Conservation (phyloP, 2,797 vertebrate genomes). For the Alcedo atthis region DNA sequence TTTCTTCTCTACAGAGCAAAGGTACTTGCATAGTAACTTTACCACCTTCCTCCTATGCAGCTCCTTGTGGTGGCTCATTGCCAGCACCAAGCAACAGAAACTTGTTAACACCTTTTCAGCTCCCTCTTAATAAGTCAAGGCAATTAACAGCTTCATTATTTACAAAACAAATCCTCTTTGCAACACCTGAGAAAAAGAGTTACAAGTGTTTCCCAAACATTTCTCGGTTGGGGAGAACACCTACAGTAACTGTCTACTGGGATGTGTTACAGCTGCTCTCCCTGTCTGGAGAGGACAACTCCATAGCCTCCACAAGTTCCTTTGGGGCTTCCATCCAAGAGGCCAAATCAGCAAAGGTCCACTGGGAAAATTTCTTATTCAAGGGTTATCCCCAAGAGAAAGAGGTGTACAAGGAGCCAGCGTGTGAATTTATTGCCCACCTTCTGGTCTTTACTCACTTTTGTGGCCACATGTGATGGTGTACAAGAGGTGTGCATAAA, state of each 20-base stretch:
- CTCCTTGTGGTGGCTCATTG: not conserved
- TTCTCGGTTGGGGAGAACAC: not conserved
- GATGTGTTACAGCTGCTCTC: not conserved
- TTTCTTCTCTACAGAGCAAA: not conserved
- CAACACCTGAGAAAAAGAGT: conserved; percentile 59
- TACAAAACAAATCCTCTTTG: conserved; percentile 67
- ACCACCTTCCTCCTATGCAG: not conserved
- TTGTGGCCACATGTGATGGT: rapidly evolving
- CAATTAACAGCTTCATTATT: conserved; percentile 61
- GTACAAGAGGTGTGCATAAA: rapidly evolving
- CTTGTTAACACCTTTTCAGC: conserved; percentile 46
- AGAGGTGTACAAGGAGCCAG: not conserved
- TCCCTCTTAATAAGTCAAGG: conserved; percentile 46
- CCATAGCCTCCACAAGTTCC: rapidly evolving
- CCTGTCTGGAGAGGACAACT: not conserved
- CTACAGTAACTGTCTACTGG: not conserved
- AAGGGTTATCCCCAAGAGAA: not conserved
- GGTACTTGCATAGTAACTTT: not conserved
- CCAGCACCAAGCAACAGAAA: conserved; percentile 7
- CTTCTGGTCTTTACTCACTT: not conserved
- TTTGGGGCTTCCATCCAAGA: not conserved
- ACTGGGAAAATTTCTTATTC: not conserved
- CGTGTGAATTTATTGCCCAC: not conserved
- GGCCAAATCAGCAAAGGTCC: not conserved
- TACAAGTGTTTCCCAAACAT: conserved; percentile 60